These are phyloP conservation scores for Oplegnathus fasciatus DNA, from an alignment of 2,113 vertebrate species.

Conservation along the genomic window DNA sequence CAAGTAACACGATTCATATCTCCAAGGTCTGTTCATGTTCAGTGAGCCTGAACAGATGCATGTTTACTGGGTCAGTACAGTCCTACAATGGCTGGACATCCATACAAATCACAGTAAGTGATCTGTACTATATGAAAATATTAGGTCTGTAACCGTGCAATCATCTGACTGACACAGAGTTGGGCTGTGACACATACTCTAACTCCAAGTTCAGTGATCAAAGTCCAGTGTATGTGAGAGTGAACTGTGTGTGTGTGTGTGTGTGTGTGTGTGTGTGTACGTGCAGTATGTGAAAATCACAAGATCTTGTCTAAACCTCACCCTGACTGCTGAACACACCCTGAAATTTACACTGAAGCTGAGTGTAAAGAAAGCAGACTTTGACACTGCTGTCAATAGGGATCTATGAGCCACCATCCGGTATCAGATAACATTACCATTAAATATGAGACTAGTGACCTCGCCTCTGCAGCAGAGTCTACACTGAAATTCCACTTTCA, in stretches of 20 bases:
- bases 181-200: constrained; percentile 49
- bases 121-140: constrained; percentile 3
- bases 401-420: constrained; percentile 16
- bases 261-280: neutral
- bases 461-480: neutral
- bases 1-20: constrained; percentile 19
- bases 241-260: neutral
- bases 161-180: constrained; percentile 53
- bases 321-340: constrained; percentile 43
- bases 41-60: neutral
- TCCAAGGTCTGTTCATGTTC: constrained; percentile 5
- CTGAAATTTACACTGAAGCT: constrained; percentile 40
- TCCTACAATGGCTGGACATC: neutral
- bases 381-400: constrained; percentile 39
- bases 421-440: constrained; percentile 17
- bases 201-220: constrained; percentile 55
- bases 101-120: neutral
- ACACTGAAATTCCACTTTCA: neutral
- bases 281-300: constrained; percentile 44
- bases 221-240: constrained; percentile 58
- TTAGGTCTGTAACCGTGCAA: constrained; percentile 7
- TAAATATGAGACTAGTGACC: constrained; percentile 15
- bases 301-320: constrained; percentile 48
- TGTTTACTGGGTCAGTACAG: neutral
- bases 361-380: constrained; percentile 46